A percentile compares a stretch with the other conserved stretches of the same genome.
Conservation (phyloP, 2,888 invertebrate species). For the Tenthredo livida region DNA sequence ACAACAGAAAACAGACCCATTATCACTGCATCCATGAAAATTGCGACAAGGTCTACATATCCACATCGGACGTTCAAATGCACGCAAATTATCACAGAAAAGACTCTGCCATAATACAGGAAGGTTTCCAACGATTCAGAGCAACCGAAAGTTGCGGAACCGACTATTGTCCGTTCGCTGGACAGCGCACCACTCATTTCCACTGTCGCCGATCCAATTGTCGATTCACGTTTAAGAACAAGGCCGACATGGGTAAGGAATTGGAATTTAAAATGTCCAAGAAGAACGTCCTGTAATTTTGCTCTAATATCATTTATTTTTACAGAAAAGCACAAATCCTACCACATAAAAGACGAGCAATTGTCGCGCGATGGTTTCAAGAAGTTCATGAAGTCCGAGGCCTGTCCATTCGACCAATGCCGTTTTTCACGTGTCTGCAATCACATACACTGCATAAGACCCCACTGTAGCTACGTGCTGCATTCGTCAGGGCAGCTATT, state of each 20-base stretch:
- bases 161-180: constrained; percentile 94
- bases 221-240: constrained; percentile 98
- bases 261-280: not conserved
- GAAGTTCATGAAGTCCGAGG: constrained; percentile 98
- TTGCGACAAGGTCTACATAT: constrained; percentile 97
- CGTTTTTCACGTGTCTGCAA: constrained; percentile 97
- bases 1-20: constrained; percentile 96
- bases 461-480: constrained; percentile 96
- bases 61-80: constrained; percentile 99
- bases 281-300: not conserved
- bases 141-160: constrained; percentile 98
- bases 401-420: constrained; percentile 94
- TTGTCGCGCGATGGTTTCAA: constrained; percentile 97
- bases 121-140: constrained; percentile 97
- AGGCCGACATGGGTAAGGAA: constrained; percentile 98
- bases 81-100: constrained; percentile 99
- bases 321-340: constrained; percentile 98
- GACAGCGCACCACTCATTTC: constrained; percentile 98
- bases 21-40: constrained; percentile 98
- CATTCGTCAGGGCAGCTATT: constrained; percentile 98
- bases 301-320: constrained; percentile 58
- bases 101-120: constrained; percentile 98
- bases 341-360: constrained; percentile 98
- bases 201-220: constrained; percentile 96
- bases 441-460: constrained; percentile 98